A percentile compares a stretch with the other conserved stretches of the same genome.
phyloP scores from a whole-genome alignment of 2,797 vertebrate genomes.

The Paratrypauchen microcephalus region DNA sequence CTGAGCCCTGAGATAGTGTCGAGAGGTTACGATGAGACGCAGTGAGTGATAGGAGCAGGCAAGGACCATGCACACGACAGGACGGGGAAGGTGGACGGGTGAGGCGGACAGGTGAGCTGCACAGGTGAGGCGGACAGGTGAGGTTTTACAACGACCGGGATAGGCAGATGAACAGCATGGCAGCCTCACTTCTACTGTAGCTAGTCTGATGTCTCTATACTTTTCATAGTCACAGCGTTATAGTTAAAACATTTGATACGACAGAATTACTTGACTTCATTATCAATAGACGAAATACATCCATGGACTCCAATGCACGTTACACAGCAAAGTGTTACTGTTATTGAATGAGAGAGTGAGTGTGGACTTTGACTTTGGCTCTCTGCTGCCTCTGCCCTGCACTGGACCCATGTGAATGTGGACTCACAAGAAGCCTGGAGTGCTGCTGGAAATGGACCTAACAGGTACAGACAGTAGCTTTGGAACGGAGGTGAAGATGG shows the following conservation, averaged over 20 bases:
- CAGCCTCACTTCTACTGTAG: conserved; percentile 1
- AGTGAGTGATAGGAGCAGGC: conserved; percentile 37
- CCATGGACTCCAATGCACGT: neutral
- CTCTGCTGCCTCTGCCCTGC: neutral
- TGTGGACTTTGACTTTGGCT: neutral
- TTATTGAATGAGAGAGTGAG: neutral
- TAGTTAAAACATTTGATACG: neutral
- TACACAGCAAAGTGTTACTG: conserved; percentile 1
- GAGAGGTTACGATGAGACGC: conserved; percentile 43
- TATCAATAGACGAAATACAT: conserved; percentile 2
- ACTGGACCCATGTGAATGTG: neutral
- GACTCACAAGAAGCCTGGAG: neutral
- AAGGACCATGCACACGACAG: conserved; percentile 53
- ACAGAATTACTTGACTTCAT: conserved; percentile 5
- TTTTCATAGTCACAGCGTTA: neutral
- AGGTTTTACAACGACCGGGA: conserved; percentile 22
- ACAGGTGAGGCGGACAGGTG: conserved; percentile 8
- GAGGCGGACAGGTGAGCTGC: too few relatives aligned
- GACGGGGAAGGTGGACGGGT: neutral
- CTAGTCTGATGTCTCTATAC: neutral
- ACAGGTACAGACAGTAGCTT: neutral
- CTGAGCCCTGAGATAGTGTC: conserved; percentile 72
- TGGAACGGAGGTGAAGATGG: conserved; percentile 2
- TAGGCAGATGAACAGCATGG: conserved; percentile 22
- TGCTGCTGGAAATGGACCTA: neutral